These are phyloP conservation scores for Chromobotia macracanthus DNA, from an alignment of 2,797 vertebrate species.

Conservation along the genomic window DNA sequence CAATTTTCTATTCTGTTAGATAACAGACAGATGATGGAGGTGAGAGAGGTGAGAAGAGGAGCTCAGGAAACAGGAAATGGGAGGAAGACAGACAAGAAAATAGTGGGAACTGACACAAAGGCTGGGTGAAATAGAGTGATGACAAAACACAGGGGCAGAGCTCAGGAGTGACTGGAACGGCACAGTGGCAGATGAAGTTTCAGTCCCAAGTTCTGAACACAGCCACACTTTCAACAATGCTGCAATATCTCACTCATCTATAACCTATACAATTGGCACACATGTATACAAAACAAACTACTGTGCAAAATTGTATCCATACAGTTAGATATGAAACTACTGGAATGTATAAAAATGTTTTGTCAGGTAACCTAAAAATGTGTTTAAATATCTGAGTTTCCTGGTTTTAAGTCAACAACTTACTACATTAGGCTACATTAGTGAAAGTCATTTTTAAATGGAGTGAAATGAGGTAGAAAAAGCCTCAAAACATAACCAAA, in stretches of 20 bases:
- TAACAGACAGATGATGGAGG: slow-evolving; percentile 39
- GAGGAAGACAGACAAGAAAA: slow-evolving; percentile 14
- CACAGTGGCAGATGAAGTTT: slow-evolving; percentile 9
- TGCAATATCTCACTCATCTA: neutral
- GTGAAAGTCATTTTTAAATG: neutral
- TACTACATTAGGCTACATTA: neutral
- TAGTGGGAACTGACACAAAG: slow-evolving; percentile 12
- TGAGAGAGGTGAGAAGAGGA: neutral
- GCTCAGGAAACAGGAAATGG: slow-evolving; percentile 17
- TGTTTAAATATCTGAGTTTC: neutral
- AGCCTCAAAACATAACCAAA: neutral
- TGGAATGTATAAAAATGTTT: neutral
- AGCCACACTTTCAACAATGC: neutral
- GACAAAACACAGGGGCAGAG: neutral
- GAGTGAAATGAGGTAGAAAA: neutral
- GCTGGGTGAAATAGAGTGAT: slow-evolving; percentile 7
- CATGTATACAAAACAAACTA: too few relatives aligned
- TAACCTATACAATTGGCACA: neutral
- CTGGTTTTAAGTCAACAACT: neutral
- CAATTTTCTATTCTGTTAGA: slow-evolving; percentile 59
- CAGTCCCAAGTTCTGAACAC: neutral
- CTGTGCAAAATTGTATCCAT: too few relatives aligned
- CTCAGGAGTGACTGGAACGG: neutral
- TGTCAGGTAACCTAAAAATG: neutral
- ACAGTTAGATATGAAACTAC: too few relatives aligned